phyloP scores from a whole-genome alignment of 92 coral and sea anemone species.

The Siderastrea siderea region DNA sequence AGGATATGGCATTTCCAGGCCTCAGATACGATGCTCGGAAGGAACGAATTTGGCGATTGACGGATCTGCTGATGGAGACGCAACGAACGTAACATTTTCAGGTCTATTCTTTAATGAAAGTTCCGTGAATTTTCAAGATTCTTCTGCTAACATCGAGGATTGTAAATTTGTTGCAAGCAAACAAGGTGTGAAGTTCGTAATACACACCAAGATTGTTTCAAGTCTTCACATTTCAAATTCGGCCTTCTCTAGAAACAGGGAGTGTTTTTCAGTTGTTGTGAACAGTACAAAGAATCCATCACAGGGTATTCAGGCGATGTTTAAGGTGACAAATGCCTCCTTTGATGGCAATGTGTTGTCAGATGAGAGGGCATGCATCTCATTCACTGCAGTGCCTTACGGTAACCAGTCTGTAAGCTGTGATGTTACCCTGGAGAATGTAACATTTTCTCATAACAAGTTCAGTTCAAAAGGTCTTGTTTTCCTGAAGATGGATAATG shows the following conservation, averaged over 20 bases:
- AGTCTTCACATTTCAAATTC: background rate
- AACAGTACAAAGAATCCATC: background rate
- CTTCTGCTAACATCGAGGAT: background rate
- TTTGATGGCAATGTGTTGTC: background rate
- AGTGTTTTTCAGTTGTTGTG: background rate
- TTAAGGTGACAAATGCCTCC: background rate
- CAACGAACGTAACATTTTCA: background rate
- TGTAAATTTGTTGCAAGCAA: background rate
- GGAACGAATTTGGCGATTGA: background rate
- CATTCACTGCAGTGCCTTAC: background rate
- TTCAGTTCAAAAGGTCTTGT: too few relatives aligned
- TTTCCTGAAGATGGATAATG: too few relatives aligned
- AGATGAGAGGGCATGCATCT: background rate
- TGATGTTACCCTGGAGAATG: background rate
- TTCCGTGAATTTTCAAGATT: background rate
- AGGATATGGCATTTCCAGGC: background rate
- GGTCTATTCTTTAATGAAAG: background rate
- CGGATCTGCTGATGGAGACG: background rate
- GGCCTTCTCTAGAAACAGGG: background rate
- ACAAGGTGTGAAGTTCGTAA: background rate
- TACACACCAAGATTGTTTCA: background rate
- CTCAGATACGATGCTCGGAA: background rate
- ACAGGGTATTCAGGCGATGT: background rate
- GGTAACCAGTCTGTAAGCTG: background rate
- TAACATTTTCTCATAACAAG: too few relatives aligned